phyloP scores from a whole-genome alignment of 1,140 invertebrate genomes.

The Drosophila serrata region DNA sequence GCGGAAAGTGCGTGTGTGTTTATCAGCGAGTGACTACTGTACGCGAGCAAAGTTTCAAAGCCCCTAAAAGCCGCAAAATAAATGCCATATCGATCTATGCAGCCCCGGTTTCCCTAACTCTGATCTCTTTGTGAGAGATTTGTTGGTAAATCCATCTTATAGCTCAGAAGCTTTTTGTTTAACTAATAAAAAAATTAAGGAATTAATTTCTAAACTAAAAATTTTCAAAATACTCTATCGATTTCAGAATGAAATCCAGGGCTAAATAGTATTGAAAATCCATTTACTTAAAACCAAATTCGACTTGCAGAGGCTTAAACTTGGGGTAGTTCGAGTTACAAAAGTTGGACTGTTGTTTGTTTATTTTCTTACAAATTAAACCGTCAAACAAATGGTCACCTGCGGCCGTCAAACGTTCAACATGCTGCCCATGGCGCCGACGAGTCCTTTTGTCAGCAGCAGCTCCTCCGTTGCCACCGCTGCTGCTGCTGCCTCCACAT shows the following conservation, averaged over 20 bases:
- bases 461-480: conserved; percentile 45
- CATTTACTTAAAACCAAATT: conserved; percentile 11
- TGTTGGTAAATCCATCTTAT: no score
- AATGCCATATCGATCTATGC: no score
- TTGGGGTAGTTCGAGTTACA: conserved; percentile 15
- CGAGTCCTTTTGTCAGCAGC: conserved; percentile 77
- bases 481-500: conserved; percentile 30
- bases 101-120: no score
- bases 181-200: not conserved
- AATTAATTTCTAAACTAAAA: not conserved
- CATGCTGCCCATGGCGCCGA: conserved; percentile 84
- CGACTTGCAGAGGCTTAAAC: conserved; percentile 21
- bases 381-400: conserved; percentile 81
- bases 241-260: not conserved
- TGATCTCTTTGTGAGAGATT: no score
- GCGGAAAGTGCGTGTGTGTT: conserved; percentile 44
- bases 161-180: no score
- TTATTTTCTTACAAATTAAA: conserved; percentile 19
- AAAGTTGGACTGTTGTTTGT: conserved; percentile 8
- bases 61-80: no score
- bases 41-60: conserved; percentile 11
- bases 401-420: conserved; percentile 82
- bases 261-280: not conserved
- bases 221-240: not conserved
- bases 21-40: conserved; percentile 39